Percentiles rank a stretch among this genome's conserved stretches.
Conservation (phyloP, 2,888 invertebrate genomes). For the Pseudococcus viburni region DNA sequence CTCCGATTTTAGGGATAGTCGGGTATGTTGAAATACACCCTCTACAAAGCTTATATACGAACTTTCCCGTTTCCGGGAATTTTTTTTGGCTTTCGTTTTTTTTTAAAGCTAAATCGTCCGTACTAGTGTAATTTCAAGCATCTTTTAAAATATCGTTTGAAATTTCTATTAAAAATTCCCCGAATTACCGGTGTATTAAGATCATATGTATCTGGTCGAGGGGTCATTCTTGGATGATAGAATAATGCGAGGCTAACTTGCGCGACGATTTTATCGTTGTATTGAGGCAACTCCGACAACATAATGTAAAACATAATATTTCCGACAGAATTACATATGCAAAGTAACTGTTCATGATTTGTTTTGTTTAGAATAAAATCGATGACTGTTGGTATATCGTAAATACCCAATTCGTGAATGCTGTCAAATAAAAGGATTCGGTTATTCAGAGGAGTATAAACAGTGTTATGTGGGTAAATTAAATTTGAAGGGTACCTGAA, state of each 20-base stretch:
- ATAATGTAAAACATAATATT: slow-evolving; percentile 82
- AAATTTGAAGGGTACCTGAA: slow-evolving; percentile 73
- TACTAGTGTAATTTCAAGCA: background rate
- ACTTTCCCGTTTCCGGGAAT: too few relatives aligned
- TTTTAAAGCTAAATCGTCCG: too few relatives aligned
- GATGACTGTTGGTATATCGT: slow-evolving; percentile 89
- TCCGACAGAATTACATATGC: slow-evolving; percentile 93
- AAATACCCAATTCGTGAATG: slow-evolving; percentile 89
- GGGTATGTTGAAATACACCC: too few relatives aligned
- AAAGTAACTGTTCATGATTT: slow-evolving; percentile 73
- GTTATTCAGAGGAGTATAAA: too few relatives aligned
- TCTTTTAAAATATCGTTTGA: background rate
- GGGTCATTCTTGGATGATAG: background rate
- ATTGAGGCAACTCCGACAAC: slow-evolving; percentile 78
- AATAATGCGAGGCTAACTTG: slow-evolving; percentile 74
- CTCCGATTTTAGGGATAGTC: too few relatives aligned
- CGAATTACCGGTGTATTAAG: slow-evolving; percentile 69
- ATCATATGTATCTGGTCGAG: background rate
- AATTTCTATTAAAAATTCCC: too few relatives aligned
- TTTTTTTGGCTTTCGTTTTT: too few relatives aligned
- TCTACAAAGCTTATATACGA: too few relatives aligned
- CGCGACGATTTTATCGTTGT: slow-evolving; percentile 78
- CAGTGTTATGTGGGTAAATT: background rate
- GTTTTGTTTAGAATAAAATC: slow-evolving; percentile 78
- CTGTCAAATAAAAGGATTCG: slow-evolving; percentile 72